Evolutionary conservation across 1,140 invertebrate species (phyloP).

Genomic region (Sitophilus oryzae): DNA sequence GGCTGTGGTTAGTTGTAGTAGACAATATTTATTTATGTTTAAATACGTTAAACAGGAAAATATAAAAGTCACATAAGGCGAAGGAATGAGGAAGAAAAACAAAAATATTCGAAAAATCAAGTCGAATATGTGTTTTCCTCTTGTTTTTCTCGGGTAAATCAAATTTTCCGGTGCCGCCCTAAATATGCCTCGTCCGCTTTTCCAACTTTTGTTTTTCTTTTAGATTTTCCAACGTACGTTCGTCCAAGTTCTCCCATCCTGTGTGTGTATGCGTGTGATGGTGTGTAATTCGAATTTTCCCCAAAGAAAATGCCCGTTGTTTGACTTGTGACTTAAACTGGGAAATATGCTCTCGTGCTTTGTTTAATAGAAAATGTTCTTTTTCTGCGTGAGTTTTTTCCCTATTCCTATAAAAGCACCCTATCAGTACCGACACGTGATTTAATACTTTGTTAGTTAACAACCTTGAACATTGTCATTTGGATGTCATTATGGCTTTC

Average conservation of each 20-base stretch:
- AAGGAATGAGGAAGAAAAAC: too few relatives aligned
- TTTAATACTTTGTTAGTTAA: too few relatives aligned
- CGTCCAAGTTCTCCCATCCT: background rate
- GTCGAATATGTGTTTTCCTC: too few relatives aligned
- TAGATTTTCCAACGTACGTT: background rate
- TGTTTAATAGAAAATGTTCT: background rate
- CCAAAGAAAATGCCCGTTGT: background rate
- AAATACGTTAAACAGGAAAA: too few relatives aligned
- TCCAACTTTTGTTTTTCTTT: background rate
- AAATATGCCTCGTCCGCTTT: background rate
- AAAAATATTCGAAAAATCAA: too few relatives aligned
- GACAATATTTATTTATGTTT: too few relatives aligned
- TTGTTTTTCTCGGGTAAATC: background rate
- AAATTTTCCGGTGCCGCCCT: background rate
- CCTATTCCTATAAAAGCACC: too few relatives aligned
- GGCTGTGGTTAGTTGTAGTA: too few relatives aligned
- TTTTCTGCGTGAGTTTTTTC: background rate
- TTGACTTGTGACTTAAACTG: background rate
- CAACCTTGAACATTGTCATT: too few relatives aligned
- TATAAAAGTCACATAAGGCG: too few relatives aligned
- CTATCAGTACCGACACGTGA: too few relatives aligned
- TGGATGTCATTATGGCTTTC: too few relatives aligned
- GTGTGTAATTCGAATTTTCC: background rate
- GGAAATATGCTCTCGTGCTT: background rate
- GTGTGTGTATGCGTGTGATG: background rate